Base-by-base conservation (phyloP, 2,888 invertebrate species). In the Xanthia togata region DNA sequence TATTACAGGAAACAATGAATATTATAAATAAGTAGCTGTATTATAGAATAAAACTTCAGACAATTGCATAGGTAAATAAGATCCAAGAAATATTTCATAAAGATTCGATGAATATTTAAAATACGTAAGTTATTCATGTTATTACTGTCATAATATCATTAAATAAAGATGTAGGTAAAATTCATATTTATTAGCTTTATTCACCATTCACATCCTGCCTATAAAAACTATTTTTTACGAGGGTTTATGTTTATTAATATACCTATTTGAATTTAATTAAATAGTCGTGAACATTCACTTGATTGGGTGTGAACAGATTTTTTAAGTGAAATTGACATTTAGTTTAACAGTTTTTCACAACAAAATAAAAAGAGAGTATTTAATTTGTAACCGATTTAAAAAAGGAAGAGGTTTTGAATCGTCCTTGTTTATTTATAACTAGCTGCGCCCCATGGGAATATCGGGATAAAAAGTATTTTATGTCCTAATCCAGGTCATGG, bases 111-210 rank as follows among this genome's bases (percentile, higher is more conserved):
- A 67, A 59, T 76, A 35, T 67, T 64, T 57, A 17, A 73, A 73
- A 26, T 26, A 47, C 47, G 26, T 67, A 35, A 26, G 12, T 44
- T 53, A 60, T 47, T 35, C 17, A 55, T 23, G 8, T 44, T 53
- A 62, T 47, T 76, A 55, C n/a, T 67, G 38, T 63, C 67, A 55
- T 53, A 53, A 53, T 75, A 75, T 60, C 14, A 44, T 44, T 62
- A 74, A n/a, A 17, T 47, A 0, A 8, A 44, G 14, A 47, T 35
- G 44, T 11, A 62, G 41, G 14, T 59, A 75, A 17, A 57, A 74
- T 38, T 23, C 1, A 26, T 64, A 64, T 74, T 64, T 57, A 73
- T 55, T 38, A 26, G 2, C n/a, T 0, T 38, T 26, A 75, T 35
- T 26, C n/a, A 50, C n/a, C 20, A 75, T 73, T 20, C 3, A n/a